Conservation (phyloP, 53 echinoderm and acorn worm genomes). For the Pentamera pediparva region DNA sequence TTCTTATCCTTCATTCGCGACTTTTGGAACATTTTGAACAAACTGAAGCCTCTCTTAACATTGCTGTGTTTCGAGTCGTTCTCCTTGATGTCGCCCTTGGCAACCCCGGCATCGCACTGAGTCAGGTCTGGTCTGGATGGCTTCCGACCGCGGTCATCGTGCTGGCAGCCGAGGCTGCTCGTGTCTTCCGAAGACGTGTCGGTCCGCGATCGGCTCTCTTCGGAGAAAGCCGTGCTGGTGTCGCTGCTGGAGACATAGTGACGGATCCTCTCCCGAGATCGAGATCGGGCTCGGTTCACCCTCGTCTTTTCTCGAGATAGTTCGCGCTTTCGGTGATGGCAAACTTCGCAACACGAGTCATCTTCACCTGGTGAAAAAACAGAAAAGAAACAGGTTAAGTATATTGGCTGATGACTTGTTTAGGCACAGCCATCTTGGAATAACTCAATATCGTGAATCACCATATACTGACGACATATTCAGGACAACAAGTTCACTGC, state of each 20-base stretch:
- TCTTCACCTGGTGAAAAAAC: constrained; percentile 2
- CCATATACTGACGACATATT: no score
- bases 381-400: not conserved
- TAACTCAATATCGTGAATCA: no score
- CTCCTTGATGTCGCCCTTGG: not conserved
- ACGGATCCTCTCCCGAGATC: constrained; percentile 11
- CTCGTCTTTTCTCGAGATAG: constrained; percentile 21
- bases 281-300: constrained; percentile 13
- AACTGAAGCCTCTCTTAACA: not conserved
- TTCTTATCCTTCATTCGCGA: not conserved
- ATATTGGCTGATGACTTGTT: no score
- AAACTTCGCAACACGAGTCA: constrained; percentile 27
- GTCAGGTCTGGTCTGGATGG: not conserved
- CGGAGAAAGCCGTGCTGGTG: constrained; percentile 21
- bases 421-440: no score
- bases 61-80: not conserved
- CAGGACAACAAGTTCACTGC: no score
- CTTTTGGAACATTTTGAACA: constrained; percentile 29
- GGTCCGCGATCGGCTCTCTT: constrained; percentile 23
- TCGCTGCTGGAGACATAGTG: constrained; percentile 11
- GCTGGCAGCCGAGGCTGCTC: constrained; percentile 20
- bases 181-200: constrained; percentile 24
- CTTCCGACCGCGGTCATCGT: constrained; percentile 4
- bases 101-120: not conserved
- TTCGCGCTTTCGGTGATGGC: constrained; percentile 13